Evolutionary conservation across 2,888 invertebrate species (phyloP).

Genomic region (Carcina quercana): DNA sequence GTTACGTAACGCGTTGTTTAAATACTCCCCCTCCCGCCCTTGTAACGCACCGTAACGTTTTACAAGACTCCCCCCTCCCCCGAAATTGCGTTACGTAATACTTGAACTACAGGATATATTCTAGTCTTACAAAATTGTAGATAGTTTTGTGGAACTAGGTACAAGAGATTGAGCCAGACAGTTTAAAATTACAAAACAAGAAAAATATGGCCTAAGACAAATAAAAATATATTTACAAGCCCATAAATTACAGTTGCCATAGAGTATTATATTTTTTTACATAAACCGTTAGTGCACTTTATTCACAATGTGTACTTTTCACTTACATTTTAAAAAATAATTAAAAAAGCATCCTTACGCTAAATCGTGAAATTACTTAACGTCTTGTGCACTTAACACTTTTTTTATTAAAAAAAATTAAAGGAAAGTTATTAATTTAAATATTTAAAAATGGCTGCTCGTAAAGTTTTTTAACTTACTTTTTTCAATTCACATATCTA

Average conservation of each 20-base stretch:
- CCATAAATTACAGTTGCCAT: conserved; percentile 44
- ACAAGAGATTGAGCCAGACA: conserved; percentile 12
- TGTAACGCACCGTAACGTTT: no score
- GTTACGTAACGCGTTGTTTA: no score
- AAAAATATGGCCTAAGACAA: conserved; percentile 21
- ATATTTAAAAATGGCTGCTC: conserved; percentile 23
- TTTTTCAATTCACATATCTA: conserved; percentile 32
- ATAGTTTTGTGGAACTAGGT: no score
- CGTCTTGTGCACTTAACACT: conserved; percentile 45
- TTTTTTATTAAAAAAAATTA: conserved; percentile 14
- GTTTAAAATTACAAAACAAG: conserved; percentile 25
- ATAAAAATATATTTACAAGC: conserved; percentile 41
- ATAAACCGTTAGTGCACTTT: conserved; percentile 54
- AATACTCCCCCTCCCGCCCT: no score
- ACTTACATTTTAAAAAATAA: conserved; percentile 32
- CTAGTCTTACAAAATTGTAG: no score
- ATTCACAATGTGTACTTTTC: conserved; percentile 56
- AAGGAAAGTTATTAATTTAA: conserved; percentile 6
- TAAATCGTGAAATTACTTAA: conserved; percentile 48
- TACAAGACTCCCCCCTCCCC: no score
- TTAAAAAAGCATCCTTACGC: conserved; percentile 36
- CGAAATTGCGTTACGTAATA: no score
- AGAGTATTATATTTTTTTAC: conserved; percentile 53
- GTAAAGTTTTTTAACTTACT: conserved; percentile 19
- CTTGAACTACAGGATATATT: no score